Evolutionary conservation across 2,113 vertebrate genomes (phyloP).

Genomic region (Scytalopus superciliaris): DNA sequence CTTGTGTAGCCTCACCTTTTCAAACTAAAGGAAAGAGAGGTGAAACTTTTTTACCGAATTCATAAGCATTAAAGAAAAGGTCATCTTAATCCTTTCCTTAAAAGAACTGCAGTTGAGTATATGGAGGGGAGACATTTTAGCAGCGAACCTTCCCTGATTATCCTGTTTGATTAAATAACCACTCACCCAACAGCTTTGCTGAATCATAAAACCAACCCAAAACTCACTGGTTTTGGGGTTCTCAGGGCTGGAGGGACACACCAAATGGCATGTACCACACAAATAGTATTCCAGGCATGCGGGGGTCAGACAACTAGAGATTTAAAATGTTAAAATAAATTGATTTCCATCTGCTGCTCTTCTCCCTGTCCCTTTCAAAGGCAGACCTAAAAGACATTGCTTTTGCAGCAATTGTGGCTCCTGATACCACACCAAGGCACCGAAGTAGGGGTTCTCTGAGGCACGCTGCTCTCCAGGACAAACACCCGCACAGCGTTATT

Average conservation of each 20-base stretch:
- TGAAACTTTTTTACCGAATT: not conserved
- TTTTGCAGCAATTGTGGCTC: not conserved
- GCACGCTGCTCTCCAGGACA: not conserved
- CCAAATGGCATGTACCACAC: accelerated
- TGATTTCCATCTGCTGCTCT: not conserved
- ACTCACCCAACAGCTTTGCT: not conserved
- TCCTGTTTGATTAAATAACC: not conserved
- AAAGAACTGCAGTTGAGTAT: not conserved
- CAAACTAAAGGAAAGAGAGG: not conserved
- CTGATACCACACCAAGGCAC: accelerated
- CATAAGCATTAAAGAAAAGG: not conserved
- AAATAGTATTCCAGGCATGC: accelerated
- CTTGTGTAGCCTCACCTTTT: accelerated
- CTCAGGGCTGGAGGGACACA: not conserved
- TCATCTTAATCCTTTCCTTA: not conserved
- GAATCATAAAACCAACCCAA: not conserved
- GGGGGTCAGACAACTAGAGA: not conserved
- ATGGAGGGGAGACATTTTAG: not conserved
- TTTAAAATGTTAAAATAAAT: not conserved
- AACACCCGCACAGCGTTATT: accelerated
- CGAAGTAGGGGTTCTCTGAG: not conserved
- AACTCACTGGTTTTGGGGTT: not conserved
- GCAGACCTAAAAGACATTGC: not conserved
- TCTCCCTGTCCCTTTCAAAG: not conserved
- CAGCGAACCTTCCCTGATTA: not conserved